A percentile compares a stretch with the other conserved stretches of the same genome.
Conservation (phyloP, 2,113 vertebrate genomes). For the Perognathus longimembris region DNA sequence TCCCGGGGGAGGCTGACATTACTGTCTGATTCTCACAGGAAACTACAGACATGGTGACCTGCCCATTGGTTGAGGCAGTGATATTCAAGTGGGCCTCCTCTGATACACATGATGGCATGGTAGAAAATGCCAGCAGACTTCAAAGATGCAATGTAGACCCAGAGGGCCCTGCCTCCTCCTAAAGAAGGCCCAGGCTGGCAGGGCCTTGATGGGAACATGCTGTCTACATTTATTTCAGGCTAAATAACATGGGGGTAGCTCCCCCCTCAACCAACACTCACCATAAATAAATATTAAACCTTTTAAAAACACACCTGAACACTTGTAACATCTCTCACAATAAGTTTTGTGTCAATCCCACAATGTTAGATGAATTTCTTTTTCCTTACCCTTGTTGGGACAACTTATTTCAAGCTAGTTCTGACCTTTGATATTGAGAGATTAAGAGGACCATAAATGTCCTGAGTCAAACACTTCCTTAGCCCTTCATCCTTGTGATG, state of each 20-base stretch:
- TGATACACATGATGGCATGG: not conserved
- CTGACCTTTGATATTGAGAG: not conserved
- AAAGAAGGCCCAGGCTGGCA: not conserved
- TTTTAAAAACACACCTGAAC: not conserved
- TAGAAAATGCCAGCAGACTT: not conserved
- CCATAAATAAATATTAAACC: not conserved
- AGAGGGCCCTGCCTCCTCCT: rapidly evolving
- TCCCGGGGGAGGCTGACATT: not conserved
- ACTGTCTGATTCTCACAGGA: not conserved
- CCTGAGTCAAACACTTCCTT: not conserved
- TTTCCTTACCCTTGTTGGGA: not conserved
- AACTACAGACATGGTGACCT: not conserved
- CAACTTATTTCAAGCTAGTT: not conserved
- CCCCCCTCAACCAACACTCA: too few species aligned
- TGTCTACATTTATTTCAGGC: too few species aligned
- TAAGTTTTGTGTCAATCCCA: not conserved
- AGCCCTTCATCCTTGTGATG: too few species aligned
- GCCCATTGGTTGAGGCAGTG: not conserved
- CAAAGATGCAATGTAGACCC: not conserved
- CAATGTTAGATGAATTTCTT: not conserved
- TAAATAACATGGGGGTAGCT: not conserved
- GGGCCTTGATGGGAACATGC: not conserved
- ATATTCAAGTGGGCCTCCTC: not conserved
- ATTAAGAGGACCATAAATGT: not conserved
- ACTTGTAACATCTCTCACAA: too few species aligned